Evolutionary conservation across 2,797 vertebrate species (phyloP).

Genomic region (Vultur gryphus): DNA sequence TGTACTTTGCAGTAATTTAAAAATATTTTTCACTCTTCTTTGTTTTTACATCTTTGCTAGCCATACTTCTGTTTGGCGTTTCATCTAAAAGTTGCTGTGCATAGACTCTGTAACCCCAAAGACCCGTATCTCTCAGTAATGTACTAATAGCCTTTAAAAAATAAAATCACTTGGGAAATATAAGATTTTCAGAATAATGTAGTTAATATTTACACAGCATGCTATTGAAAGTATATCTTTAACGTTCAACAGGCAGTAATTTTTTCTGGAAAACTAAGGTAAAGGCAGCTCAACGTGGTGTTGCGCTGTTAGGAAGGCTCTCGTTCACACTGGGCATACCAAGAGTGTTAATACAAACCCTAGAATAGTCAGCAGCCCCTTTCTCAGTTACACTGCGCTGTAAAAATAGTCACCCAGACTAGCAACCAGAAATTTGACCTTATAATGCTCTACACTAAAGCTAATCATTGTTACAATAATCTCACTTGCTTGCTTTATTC

Average conservation of each 20-base stretch:
- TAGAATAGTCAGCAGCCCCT: constrained; percentile 34
- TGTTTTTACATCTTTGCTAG: neutral
- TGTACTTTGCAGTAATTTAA: neutral
- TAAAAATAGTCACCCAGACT: constrained; percentile 45
- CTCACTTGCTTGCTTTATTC: neutral
- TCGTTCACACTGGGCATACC: neutral
- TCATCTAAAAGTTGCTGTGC: neutral
- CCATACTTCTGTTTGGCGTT: neutral
- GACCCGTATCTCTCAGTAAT: neutral
- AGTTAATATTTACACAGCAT: neutral
- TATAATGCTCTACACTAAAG: neutral
- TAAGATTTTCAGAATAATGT: neutral
- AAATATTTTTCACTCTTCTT: neutral
- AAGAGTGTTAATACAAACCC: constrained; percentile 34
- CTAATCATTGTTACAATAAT: neutral
- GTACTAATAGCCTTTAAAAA: neutral
- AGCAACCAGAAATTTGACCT: constrained; percentile 45
- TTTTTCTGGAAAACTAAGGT: neutral
- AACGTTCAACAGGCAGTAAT: neutral
- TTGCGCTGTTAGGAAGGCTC: neutral
- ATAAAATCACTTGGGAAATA: neutral
- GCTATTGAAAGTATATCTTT: neutral
- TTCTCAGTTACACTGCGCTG: constrained; percentile 50
- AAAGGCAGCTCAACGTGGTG: neutral
- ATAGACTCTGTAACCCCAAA: neutral